phyloP scores from a whole-genome alignment of 1,140 invertebrate species.

The Polyergus mexicanus region DNA sequence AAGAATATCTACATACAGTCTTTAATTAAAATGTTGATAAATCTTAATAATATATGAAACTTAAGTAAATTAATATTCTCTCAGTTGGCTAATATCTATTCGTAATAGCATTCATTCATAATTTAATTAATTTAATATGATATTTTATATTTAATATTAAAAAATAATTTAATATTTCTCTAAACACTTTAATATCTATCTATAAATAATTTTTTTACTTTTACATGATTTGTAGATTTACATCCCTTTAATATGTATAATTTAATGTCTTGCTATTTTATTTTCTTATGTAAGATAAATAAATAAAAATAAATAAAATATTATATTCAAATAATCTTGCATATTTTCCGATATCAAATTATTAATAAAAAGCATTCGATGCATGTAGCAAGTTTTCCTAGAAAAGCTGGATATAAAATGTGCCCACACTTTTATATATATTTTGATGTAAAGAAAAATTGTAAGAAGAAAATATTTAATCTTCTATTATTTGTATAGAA shows the following conservation, averaged over 20 bases:
- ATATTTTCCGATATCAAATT: neutral
- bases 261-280: neutral
- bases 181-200: neutral
- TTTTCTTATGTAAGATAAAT: neutral
- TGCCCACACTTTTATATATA: neutral
- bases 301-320: constrained; percentile 39
- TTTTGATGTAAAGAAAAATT: neutral
- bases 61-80: neutral
- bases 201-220: constrained; percentile 9
- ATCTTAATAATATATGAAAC: constrained; percentile 34
- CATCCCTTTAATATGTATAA: constrained; percentile 3
- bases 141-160: constrained; percentile 17
- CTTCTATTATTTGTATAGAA: constrained; percentile 12
- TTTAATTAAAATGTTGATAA: constrained; percentile 6
- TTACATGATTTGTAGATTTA: constrained; percentile 33
- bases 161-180: constrained; percentile 20
- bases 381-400: constrained; percentile 21
- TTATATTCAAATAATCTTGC: constrained; percentile 15
- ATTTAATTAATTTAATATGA: neutral
- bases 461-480: neutral
- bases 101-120: neutral
- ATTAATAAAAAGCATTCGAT: constrained; percentile 14
- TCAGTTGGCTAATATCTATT: constrained; percentile 24
- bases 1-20: constrained; percentile 40
- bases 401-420: neutral